A percentile compares a stretch with the other conserved stretches of the same genome.
Conservation (phyloP, 1,140 invertebrate genomes). For the Tachypleus tridentatus region DNA sequence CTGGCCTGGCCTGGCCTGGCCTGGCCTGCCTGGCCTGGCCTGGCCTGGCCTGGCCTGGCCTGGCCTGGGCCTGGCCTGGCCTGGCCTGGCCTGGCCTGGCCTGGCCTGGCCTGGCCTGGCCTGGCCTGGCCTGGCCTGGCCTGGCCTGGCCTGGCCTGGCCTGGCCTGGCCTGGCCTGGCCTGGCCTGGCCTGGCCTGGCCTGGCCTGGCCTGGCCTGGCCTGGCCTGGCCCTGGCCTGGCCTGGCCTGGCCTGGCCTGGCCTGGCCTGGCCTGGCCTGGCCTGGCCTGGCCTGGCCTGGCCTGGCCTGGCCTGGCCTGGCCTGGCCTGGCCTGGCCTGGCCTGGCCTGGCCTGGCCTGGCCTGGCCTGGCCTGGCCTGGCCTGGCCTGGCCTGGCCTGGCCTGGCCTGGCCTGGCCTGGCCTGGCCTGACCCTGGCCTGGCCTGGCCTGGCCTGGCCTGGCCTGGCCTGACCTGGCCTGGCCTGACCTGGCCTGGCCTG, state of each 20-base stretch:
- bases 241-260: conserved; percentile 18
- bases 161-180: conserved; percentile 24
- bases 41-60: conserved; percentile 27
- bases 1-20: conserved; percentile 25
- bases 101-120: conserved; percentile 23
- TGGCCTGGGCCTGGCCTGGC: conserved; percentile 22
- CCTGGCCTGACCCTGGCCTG: too few species aligned
- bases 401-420: conserved; percentile 1
- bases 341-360: conserved; percentile 18
- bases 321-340: conserved; percentile 21
- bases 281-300: conserved; percentile 20
- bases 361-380: conserved; percentile 19
- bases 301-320: conserved; percentile 18
- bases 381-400: conserved; percentile 14
- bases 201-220: conserved; percentile 23
- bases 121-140: conserved; percentile 27
- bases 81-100: conserved; percentile 22
- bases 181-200: conserved; percentile 24
- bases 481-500: conserved; percentile 19
- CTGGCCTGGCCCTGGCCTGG: too few species aligned
- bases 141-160: conserved; percentile 23
- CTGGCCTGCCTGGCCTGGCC: conserved; percentile 25
- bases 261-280: conserved; percentile 18
- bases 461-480: conserved; percentile 22
- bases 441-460: conserved; percentile 25